phyloP scores from a whole-genome alignment of 2,113 vertebrate species.

The Platichthys stellatus region DNA sequence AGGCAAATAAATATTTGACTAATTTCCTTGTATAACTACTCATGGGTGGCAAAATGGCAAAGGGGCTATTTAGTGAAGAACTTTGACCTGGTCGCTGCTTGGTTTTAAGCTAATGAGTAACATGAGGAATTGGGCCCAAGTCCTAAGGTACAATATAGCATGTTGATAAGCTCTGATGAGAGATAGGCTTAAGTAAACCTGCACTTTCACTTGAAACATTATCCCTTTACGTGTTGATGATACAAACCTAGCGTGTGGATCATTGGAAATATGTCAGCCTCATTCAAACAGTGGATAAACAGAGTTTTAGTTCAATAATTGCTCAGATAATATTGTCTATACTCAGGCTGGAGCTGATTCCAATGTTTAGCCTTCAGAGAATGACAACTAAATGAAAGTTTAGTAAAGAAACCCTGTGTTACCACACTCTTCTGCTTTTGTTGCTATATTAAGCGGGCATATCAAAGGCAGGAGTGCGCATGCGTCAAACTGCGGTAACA shows the following conservation, averaged over 20 bases:
- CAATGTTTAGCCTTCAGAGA: not conserved
- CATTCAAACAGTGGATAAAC: not conserved
- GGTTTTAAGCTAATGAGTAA: slow-evolving; percentile 71
- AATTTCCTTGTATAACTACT: not conserved
- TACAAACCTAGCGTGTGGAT: no score
- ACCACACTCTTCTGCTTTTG: slow-evolving; percentile 59
- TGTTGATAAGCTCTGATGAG: slow-evolving; percentile 30
- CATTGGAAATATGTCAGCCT: not conserved
- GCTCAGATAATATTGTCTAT: not conserved
- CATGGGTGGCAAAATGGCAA: not conserved
- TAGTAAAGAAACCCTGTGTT: slow-evolving; percentile 44
- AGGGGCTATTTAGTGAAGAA: slow-evolving; percentile 32
- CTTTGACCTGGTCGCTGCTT: slow-evolving; percentile 49
- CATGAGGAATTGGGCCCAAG: slow-evolving; percentile 39
- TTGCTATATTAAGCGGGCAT: slow-evolving; percentile 67
- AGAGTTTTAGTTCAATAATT: not conserved
- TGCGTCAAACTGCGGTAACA: slow-evolving; percentile 79
- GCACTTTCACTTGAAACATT: not conserved
- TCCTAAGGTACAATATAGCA: slow-evolving; percentile 55
- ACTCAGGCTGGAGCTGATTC: not conserved
- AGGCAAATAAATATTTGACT: slow-evolving; percentile 24
- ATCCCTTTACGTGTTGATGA: not conserved
- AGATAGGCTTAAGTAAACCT: slow-evolving; percentile 21
- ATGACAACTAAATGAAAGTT: not conserved
- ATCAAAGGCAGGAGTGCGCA: slow-evolving; percentile 51